These are phyloP conservation scores for Monochamus alternatus DNA, from an alignment of 2,888 invertebrate genomes.

Conservation along the genomic window DNA sequence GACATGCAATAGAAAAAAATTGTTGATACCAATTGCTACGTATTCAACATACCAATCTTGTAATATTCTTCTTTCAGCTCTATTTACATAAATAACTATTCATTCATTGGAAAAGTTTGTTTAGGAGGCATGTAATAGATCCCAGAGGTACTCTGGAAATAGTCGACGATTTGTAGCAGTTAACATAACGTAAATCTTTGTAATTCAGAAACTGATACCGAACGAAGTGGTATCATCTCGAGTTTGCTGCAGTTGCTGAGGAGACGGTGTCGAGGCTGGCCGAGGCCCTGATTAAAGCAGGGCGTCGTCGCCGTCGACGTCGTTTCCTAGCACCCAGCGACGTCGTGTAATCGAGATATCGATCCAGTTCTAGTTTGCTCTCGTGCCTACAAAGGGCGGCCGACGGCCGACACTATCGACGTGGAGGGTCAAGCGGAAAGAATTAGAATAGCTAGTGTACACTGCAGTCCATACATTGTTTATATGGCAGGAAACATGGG, in stretches of 20 bases:
- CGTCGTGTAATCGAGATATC: slow-evolving; percentile 34
- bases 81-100: too few species aligned
- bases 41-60: too few species aligned
- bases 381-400: slow-evolving; percentile 25
- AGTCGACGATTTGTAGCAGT: too few species aligned
- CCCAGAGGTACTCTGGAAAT: too few species aligned
- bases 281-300: slow-evolving; percentile 50
- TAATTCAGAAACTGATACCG: too few species aligned
- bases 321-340: slow-evolving; percentile 34
- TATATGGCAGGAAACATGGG: background rate
- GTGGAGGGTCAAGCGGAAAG: slow-evolving; percentile 32
- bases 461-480: background rate
- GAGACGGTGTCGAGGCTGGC: slow-evolving; percentile 31
- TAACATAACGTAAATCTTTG: too few species aligned
- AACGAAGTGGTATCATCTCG: too few species aligned
- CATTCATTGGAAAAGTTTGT: too few species aligned
- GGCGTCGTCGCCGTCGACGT: slow-evolving; percentile 45
- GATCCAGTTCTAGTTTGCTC: slow-evolving; percentile 28
- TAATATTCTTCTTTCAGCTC: too few species aligned
- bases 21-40: too few species aligned
- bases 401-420: slow-evolving; percentile 24
- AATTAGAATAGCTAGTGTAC: slow-evolving; percentile 12
- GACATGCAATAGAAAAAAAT: too few species aligned
- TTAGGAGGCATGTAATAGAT: too few species aligned
- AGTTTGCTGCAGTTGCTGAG: background rate